phyloP scores from a whole-genome alignment of 2,113 vertebrate genomes.

The Sinocyclocheilus anshuiensis region DNA sequence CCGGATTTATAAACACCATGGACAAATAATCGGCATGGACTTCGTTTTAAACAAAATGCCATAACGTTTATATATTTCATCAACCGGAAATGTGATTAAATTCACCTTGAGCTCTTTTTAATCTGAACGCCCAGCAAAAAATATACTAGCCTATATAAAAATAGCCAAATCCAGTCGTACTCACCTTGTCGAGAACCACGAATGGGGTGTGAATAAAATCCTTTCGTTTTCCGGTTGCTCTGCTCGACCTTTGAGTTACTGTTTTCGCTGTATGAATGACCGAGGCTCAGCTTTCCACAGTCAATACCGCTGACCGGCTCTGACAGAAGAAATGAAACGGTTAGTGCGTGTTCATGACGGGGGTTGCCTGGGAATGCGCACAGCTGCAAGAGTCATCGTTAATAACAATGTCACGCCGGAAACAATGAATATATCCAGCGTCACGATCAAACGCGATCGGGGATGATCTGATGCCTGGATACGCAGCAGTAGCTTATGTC shows the following conservation, averaged over 20 bases:
- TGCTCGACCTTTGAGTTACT: neutral
- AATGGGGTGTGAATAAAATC: conserved; percentile 18
- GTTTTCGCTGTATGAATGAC: conserved; percentile 20
- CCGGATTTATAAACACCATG: conserved; percentile 20
- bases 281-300: conserved; percentile 50
- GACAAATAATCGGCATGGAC: neutral
- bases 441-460: neutral
- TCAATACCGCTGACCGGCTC: conserved; percentile 39
- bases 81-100: neutral
- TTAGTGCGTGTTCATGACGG: conserved; percentile 68
- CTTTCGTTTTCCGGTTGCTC: neutral
- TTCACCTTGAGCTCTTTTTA: neutral
- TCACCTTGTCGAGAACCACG: conserved; percentile 64
- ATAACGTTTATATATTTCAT: neutral
- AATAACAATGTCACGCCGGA: neutral
- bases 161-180: conserved; percentile 21
- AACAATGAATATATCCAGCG: conserved; percentile 4
- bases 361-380: conserved; percentile 53
- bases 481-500: neutral
- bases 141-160: conserved; percentile 49
- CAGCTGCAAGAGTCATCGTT: conserved; percentile 45
- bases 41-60: neutral
- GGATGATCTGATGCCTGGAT: neutral
- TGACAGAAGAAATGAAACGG: conserved; percentile 6
- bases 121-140: neutral